Percentiles rank a stretch among this genome's conserved stretches.
Evolutionary conservation across 2,888 invertebrate species (phyloP).

Genomic region (Blera fallax): DNA sequence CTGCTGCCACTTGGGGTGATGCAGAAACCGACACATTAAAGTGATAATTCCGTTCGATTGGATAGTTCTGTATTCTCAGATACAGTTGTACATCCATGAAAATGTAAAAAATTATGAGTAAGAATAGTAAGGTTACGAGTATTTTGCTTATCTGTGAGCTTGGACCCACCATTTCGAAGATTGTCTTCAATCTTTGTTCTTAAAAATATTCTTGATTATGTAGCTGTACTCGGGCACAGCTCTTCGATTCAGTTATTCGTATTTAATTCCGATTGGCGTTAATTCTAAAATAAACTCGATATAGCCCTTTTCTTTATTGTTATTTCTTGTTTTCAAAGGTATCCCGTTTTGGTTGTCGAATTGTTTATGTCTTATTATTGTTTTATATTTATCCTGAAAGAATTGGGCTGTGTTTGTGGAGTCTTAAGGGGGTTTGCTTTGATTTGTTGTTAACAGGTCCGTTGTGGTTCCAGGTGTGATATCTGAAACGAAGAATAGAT

Average conservation of each 20-base stretch:
- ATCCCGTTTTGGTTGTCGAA: not conserved
- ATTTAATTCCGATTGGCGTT: conserved; percentile 22
- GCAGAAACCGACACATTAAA: conserved; percentile 76
- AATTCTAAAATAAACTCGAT: conserved; percentile 26
- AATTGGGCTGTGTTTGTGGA: conserved; percentile 35
- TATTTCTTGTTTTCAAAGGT: not conserved
- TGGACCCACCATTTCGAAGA: conserved; percentile 86
- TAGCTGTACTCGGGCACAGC: not conserved
- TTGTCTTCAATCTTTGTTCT: conserved; percentile 47
- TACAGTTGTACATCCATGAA: conserved; percentile 89
- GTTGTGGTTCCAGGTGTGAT: conserved; percentile 59
- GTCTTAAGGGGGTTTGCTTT: conserved; percentile 1
- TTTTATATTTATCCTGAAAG: conserved; percentile 49
- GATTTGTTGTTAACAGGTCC: conserved; percentile 48
- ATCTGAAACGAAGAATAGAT: conserved; percentile 71
- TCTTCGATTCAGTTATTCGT: conserved; percentile 28
- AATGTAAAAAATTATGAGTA: conserved; percentile 85
- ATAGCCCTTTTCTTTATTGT: conserved; percentile 12
- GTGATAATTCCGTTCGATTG: conserved; percentile 83
- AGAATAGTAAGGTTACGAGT: conserved; percentile 84
- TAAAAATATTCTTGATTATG: conserved; percentile 20
- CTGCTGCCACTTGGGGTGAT: not conserved
- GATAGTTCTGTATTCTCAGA: conserved; percentile 87
- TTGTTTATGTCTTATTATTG: conserved; percentile 8
- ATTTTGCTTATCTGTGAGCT: conserved; percentile 89